Base-by-base conservation (phyloP, 2,113 vertebrate species). In the Heloderma charlesbogerti region DNA sequence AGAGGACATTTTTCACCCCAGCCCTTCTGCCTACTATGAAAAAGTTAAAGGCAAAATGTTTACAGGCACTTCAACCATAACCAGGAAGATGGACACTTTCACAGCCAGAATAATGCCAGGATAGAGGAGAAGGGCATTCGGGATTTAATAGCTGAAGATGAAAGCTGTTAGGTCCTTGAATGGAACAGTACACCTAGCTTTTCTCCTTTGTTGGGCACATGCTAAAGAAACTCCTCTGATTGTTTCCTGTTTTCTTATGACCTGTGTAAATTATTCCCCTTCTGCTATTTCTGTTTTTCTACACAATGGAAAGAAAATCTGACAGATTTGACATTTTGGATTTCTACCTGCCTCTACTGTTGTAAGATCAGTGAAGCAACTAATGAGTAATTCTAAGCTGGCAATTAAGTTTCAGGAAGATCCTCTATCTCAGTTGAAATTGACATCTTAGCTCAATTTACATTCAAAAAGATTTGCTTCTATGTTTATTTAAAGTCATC, bases 401-500 rank as follows among this genome's bases (percentile, higher is more conserved):
- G 18, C 67, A 89, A 85, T 77, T 87, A 29, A 54, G 34, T 74
- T 3, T 37, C 3, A 12, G 2, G 9, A 8, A 10, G 80, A 45
- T 6, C 89, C 85, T 57, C 15, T 45, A 75, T 16, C 25, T 84
- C 20, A 83, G 5, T 43, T 91, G 18, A 45, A 13, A 25, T 34
- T 51, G n/a, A 71, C 34, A 16, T 86, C 31, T 43, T 72, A 43
- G 69, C 40, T 6, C 16, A 20, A 45, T 25, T 16, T 0, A 43
- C 66, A 48, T 0, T 0, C 18, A 34, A 3, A 48, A 40, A 13
- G n/a, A 57, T 22, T 13, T 54, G 18, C 3, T 4, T 83, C 67
- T 75, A 27, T 31, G 5, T 0, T 40, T 78, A 27, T 82, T 57
- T 72, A 57, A 2, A 74, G 0, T 0, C 31, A 40, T 0, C 0